Base-by-base conservation (phyloP, 2,888 invertebrate species). In the Megastigmus dorsalis region DNA sequence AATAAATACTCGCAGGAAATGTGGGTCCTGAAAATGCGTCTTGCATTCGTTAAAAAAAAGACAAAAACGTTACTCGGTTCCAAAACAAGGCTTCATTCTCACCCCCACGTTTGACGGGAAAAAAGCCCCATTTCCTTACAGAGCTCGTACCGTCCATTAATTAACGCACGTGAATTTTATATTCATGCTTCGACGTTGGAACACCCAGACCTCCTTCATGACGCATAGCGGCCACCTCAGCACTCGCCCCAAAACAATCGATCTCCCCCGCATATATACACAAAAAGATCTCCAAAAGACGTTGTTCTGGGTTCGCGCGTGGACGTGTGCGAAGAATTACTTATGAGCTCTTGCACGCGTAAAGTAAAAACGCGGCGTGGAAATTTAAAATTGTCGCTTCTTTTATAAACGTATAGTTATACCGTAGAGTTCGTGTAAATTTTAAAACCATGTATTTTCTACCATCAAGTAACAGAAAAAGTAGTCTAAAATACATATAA, bases 181-280 rank as follows among this genome's bases (percentile, higher is more conserved):
- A 63, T 70, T 70, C 55, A 65, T 10, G 26, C 38, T 38, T 38
- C 4, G 50, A 20, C 28, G 38, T 13, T 7, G 48, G 30, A 45
- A 41, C 48, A 30, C 38, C 48, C 55, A 57, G 30, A 65, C 55
- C 57, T 57, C 55, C n/a, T 48, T 15, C 7, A 41, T 71, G 63
- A 63, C 71, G 38, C 63, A 71, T 36, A 28, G 20, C 55, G 63
- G 0, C 63, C 71, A 71, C 63, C 63, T 30, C 9, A 3, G 38
- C 48, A 20, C 30, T 54, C 10, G 20, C 38, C n/a, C 18, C 18
- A 55, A 57, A 59, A 72, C 71, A 59, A 59, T 57, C 50, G 57
- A 65, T 65, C 57, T 65, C 28, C 10, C 13, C 10, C 13, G 36
- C 30, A 15, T 59, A 23, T 33, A 26, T 55, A 26, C 9, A 38